Evolutionary conservation across 2,888 invertebrate species (phyloP).

Genomic region (Glaucopsyche alexis): DNA sequence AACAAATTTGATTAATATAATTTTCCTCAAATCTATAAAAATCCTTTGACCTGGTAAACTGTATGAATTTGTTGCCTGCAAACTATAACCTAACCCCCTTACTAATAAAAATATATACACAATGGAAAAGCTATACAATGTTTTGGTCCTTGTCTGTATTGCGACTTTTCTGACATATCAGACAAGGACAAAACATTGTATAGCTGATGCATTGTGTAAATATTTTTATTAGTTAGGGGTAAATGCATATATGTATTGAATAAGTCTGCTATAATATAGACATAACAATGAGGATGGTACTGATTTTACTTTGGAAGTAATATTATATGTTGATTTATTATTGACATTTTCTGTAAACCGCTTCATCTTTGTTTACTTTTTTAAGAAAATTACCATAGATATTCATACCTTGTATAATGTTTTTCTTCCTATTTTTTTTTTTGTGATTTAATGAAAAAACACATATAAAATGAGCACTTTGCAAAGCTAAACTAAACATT

Average conservation of each 20-base stretch:
- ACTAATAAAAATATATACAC: too few species aligned
- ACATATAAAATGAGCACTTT: not conserved
- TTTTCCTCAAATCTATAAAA: too few species aligned
- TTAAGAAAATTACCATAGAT: not conserved
- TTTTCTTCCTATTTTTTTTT: not conserved
- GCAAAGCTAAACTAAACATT: not conserved
- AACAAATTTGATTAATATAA: too few species aligned
- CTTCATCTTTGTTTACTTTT: not conserved
- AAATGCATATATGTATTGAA: not conserved
- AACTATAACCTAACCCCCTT: too few species aligned
- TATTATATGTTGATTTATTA: not conserved
- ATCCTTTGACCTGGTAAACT: too few species aligned
- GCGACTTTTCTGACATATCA: too few species aligned
- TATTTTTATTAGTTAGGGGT: too few species aligned
- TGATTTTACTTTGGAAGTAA: not conserved
- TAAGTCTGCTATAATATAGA: not conserved
- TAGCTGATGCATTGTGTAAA: too few species aligned
- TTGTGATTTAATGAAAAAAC: not conserved
- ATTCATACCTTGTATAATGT: not conserved
- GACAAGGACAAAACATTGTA: too few species aligned
- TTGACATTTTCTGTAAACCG: not conserved
- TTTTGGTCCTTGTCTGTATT: too few species aligned
- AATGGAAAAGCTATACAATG: too few species aligned
- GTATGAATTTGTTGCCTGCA: too few species aligned
- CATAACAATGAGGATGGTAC: not conserved